phyloP scores from a whole-genome alignment of 2,888 invertebrate species.

The Dendrolimus pini region DNA sequence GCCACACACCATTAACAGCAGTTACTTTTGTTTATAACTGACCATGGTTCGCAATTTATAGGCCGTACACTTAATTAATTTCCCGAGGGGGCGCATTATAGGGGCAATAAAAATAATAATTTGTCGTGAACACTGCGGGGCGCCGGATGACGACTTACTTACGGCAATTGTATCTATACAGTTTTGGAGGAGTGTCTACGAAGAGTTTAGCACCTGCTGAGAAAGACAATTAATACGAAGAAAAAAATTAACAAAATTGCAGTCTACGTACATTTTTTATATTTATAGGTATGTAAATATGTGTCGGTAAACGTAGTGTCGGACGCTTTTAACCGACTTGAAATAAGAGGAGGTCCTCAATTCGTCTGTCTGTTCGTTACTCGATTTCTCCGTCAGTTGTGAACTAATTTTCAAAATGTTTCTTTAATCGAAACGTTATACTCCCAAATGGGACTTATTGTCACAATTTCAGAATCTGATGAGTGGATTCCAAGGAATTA shows the following conservation, averaged over 20 bases:
- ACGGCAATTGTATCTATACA: background rate
- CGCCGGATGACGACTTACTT: conserved; percentile 3
- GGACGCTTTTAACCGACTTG: background rate
- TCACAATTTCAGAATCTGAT: too few relatives aligned
- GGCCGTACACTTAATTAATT: conserved; percentile 38
- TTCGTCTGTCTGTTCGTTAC: background rate
- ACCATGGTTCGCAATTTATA: conserved; percentile 15
- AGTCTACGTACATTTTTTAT: too few relatives aligned
- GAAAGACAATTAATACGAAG: too few relatives aligned
- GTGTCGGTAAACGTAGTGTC: too few relatives aligned
- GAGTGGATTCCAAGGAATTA: too few relatives aligned
- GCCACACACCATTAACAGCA: background rate
- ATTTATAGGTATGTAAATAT: too few relatives aligned
- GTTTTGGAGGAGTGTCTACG: too few relatives aligned
- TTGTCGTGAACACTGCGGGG: conserved; percentile 25
- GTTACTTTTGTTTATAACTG: conserved; percentile 5
- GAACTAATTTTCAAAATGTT: background rate
- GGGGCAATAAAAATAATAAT: conserved; percentile 55
- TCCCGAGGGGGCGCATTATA: conserved; percentile 34
- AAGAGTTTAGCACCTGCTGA: too few relatives aligned
- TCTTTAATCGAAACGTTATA: background rate
- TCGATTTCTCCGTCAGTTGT: background rate
- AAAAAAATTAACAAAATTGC: too few relatives aligned
- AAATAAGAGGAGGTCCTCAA: background rate
- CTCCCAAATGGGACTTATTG: background rate